Evolutionary conservation across 2,888 invertebrate species (phyloP), one percentile per base, ranked within the genome.

Genomic region (Zeuzera pyrina): DNA sequence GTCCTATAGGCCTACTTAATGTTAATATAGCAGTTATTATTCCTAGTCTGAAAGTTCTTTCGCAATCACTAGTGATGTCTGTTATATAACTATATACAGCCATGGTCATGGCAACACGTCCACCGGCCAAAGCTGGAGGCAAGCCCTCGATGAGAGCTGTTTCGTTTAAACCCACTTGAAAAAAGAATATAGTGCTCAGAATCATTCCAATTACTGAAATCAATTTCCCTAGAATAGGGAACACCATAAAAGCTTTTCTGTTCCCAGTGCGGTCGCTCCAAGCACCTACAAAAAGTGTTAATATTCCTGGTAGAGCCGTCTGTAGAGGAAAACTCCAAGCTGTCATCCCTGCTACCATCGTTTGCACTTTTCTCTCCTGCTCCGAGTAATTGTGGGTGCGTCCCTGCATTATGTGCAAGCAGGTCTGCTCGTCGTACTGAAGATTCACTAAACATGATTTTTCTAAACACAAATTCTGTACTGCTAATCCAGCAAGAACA

Each of bases 191-290:
- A n/a, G 86, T 86, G 39, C 85, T 86, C 29, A 87, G 39, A 35
- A 87, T 85, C 24, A 85, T 71, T 4, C 87, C 86, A 26, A 79
- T 58, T n/a, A 84, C 61, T 1, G 87, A 77, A 33, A 87, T 52
- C 13, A 87, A 52, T 53, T 87, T 87, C 4, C 87, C 87, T n/a
- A 84, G 43, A 12, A 88, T 81, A 0, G 88, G 88, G 8, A 87
- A 46, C 19, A 88, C 65, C 79, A 88, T 86, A 36, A 86, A 87
- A 0, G 84, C 73, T 52, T 88, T 88, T 25, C 87, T 65, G 45
- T 84, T 79, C 13, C 86, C 86, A n/a, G 85, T 85, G 25, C 86
- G 76, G 50, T 88, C 88, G 54, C 86, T 87, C 88, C 88, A 88
- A 1, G 88, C 85, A 1, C 88, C 88, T 10, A 87, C 54, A 39